phyloP scores from a whole-genome alignment of 2,113 vertebrate species.

The Panthera uncia region DNA sequence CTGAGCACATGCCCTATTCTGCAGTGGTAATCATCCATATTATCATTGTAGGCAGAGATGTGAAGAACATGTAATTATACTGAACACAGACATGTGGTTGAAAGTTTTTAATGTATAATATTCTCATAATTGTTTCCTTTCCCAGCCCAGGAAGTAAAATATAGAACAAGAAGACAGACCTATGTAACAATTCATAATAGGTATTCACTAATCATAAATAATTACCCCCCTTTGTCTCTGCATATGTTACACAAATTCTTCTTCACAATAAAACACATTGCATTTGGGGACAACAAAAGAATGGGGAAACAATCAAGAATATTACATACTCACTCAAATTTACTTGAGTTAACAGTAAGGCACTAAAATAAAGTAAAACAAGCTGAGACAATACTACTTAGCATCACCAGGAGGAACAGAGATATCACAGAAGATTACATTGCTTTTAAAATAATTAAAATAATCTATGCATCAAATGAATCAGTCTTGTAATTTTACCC shows the following conservation, averaged over 20 bases:
- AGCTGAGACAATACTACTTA: neutral
- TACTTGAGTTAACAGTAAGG: neutral
- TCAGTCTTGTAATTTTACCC: neutral
- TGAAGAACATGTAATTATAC: neutral
- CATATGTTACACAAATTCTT: neutral
- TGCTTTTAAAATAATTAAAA: neutral
- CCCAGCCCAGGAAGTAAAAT: neutral
- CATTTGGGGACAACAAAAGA: neutral
- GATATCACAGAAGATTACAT: neutral
- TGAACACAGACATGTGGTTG: neutral
- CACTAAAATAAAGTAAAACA: neutral
- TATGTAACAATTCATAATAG: neutral
- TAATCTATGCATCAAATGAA: neutral
- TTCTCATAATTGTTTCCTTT: neutral
- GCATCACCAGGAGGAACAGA: neutral
- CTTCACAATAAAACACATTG: neutral
- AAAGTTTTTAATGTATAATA: neutral
- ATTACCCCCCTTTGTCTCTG: neutral
- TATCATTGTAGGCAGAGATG: neutral
- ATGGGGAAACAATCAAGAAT: neutral
- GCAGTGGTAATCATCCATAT: neutral
- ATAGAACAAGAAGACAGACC: neutral
- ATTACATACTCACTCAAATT: neutral
- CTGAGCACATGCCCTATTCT: neutral
- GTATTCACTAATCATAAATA: neutral